Base-by-base conservation (phyloP, 2,797 vertebrate genomes). In the Knipowitschia caucasica region DNA sequence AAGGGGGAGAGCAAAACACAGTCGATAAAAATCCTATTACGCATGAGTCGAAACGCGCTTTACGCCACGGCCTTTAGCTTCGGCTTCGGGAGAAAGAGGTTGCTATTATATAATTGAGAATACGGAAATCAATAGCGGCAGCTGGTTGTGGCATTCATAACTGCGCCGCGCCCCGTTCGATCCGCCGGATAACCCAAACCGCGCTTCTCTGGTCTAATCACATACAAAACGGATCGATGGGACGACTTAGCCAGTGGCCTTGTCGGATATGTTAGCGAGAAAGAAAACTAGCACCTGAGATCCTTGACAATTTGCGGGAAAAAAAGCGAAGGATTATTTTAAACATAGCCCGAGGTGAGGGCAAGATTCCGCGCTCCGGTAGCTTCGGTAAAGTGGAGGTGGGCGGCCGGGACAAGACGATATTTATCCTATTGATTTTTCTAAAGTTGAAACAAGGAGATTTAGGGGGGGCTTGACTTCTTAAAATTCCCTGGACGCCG, bases 81-180 rank as follows among this genome's bases (percentile, higher is more conserved):
- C 64, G 78, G 86, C 85, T 84, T 81, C 80, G 69, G n/a, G n/a
- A n/a, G 84, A 88, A 87, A 84, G 83, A 77, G 82, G 83, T 82
- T 78, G 81, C 85, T 81, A 87, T 91, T 90, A 90, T 89, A 89
- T 90, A 91, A 91, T 89, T 91, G 86, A 90, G 88, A 85, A 67
- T 64, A 80, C 72, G 73, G 88, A 90, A 91, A 91, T 92, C 90
- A 85, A 92, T 91, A 77, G 57, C 58, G 62, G 82, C 87, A 88
- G 88, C 88, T 86, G 87, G 82, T 85, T 64, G 75, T 84, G 82
- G 76, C 86, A 82, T 88, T 86, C 83, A 86, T 88, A 89, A 83
- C 81, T 85, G 88, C 81, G 82, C 80, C 70, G 82, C 59, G 52
- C 69, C 66, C 67, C 71, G 82, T 86, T 91, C 87, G 88, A 90